Evolutionary conservation across 2,113 vertebrate species (phyloP), one percentile per base, ranked within the genome.

Genomic region (Rhabdornis inornatus): DNA sequence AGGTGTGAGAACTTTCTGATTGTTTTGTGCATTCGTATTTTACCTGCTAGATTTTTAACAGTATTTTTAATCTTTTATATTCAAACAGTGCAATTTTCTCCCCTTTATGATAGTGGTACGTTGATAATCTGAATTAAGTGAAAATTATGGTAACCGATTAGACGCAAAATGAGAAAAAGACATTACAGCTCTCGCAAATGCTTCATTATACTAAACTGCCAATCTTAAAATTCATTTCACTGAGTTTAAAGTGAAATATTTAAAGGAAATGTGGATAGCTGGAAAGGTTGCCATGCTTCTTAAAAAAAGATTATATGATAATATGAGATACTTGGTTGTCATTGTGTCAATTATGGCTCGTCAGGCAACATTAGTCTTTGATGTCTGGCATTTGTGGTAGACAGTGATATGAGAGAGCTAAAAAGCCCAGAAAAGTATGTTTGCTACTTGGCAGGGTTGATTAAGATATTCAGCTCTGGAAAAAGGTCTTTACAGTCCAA

Each of bases 1-100:
- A 95, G 93, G 90, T 97, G 87, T 95, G 94, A 89, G 94, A 92
- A 76, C 92, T 95, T 93, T 86, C 77, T 53, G 68, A 70, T 90
- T 86, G 77, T 95, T 96, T 96, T 86, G 61, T 90, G 47, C 35
- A 13, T 47, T 95, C 39, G 19, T 96, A 87, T 95, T 96, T 97
- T 95, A 94, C 81, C 86, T 85, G 80, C 68, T 93, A 76, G 70
- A 35, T 74, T 95, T 96, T 77, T 49, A 90, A 81, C 65, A 56
- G 49, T 79, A 55, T 81, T 90, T 95, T 94, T 83, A 83, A 84
- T 89, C 40, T 90, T 94, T 97, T 96, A 27, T 31, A 72, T 24
- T 89, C 50, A 86, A 89, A 64, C 1, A 6, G 53, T 57, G 57
- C 45, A 28, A 33, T 74, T 87, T 47, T 87, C 15, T 63, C 14